phyloP scores from a whole-genome alignment of 2,113 vertebrate genomes.

The Azemiops feae region DNA sequence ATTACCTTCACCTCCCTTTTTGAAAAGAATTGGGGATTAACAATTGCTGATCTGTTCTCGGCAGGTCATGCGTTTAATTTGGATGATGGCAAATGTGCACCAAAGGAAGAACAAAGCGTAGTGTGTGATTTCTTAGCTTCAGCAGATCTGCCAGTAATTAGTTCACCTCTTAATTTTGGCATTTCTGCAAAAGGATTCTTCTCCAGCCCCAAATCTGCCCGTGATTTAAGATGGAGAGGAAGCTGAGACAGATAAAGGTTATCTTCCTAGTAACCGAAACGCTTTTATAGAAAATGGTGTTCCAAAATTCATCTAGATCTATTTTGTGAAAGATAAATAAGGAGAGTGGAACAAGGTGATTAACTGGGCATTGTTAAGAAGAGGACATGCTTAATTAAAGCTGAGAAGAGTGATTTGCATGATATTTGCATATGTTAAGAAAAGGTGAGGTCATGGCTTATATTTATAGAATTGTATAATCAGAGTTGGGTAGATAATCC shows the following conservation, averaged over 20 bases:
- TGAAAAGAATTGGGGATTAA: background rate
- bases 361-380: background rate
- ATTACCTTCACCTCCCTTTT: background rate
- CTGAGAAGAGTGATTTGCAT: background rate
- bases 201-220: background rate
- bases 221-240: background rate
- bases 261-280: background rate
- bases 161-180: background rate
- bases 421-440: background rate
- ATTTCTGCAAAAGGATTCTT: background rate
- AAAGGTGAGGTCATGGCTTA: background rate
- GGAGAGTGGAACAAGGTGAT: background rate
- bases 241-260: background rate
- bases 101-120: background rate
- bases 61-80: conserved; percentile 6
- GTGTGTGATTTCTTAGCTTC: background rate
- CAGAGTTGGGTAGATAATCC: background rate
- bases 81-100: background rate
- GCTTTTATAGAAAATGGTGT: background rate
- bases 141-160: background rate
- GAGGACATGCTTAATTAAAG: background rate
- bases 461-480: background rate
- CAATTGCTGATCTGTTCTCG: background rate
- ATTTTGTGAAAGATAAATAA: background rate
- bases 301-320: background rate